Conservation (phyloP, 2,888 invertebrate species). For the Diarsia rubi region DNA sequence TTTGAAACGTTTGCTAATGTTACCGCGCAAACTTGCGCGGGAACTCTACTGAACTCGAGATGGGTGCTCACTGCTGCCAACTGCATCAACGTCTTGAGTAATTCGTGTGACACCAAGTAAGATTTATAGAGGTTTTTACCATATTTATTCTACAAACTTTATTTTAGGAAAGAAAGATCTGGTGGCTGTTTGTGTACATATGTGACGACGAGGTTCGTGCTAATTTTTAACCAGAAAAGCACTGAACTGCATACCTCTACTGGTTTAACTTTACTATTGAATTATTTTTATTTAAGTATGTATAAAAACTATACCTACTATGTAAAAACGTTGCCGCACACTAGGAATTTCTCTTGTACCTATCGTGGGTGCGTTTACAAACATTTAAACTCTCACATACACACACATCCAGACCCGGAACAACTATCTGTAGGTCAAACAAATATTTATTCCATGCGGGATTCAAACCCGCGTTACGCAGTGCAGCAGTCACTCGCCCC, state of each 20-base stretch:
- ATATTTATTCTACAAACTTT: not conserved
- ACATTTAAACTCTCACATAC: no score
- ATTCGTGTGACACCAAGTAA: conserved; percentile 63
- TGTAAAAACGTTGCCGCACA: no score
- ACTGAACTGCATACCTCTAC: not conserved
- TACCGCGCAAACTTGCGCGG: conserved; percentile 78
- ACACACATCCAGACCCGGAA: no score
- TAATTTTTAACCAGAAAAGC: not conserved
- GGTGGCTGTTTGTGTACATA: no score
- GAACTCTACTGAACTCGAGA: conserved; percentile 69
- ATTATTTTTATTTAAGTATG: no score
- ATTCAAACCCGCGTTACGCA: no score
- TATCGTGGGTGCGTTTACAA: no score
- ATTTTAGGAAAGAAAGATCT: not conserved
- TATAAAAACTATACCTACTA: no score
- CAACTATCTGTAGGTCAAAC: no score
- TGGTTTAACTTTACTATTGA: not conserved
- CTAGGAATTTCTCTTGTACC: no score
- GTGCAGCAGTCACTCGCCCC: no score
- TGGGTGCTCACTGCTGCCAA: conserved; percentile 77
- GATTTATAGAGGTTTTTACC: conserved; percentile 8
- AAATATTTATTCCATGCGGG: no score
- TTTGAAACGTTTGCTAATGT: conserved; percentile 76
- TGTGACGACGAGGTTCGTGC: not conserved
- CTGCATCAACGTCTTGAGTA: conserved; percentile 72